Evolutionary conservation across 2,888 invertebrate species (phyloP), one percentile per base, ranked within the genome.

Genomic region (Hermaeophaga mercurialis): DNA sequence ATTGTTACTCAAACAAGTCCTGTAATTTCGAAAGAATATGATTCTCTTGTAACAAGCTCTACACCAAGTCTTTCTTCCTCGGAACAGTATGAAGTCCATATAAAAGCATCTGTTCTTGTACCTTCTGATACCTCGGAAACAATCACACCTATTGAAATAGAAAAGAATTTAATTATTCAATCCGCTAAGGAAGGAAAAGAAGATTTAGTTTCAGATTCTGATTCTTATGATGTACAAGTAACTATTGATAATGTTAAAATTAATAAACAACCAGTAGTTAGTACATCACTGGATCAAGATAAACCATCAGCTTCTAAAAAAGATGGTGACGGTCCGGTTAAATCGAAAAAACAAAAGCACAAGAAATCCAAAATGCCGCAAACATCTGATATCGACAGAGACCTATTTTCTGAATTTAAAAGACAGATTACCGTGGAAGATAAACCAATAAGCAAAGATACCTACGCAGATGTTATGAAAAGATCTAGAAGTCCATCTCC

Each of bases 1-100:
- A 62, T 74, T 11, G 60, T 77, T 36, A 76, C 80, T 63, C 80
- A 86, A 75, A 88, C 88, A 9, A 82, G 84, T 18, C 85, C 88
- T 1, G 81, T 84, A 61, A 74, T 80, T 11, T 77, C 80, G 7
- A 59, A 62, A 52, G 83, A 74, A 38, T 12, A 62, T 2, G 59
- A 54, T 9, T 67, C 66, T 39, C 12, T 63, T 9, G 43, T 64
- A 15, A 61, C 64, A 18, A 58, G 58, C 5, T 60, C 66, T 6
- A 61, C 64, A 33, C 59, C 64, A 34, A 61, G 63, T 33, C 58
- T 63, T 26, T 70, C 68, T 58, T 54, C 64, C 4, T 71, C 72
- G 2, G 72, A 72, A 54, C 68, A 71, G 31, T 85, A 82, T 63
- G 85, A 85, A 78, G 80, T 85, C n/a, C 82, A 84, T 62, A 78